Base-by-base conservation (phyloP, 2,113 vertebrate genomes). In the Atractosteus spatula region DNA sequence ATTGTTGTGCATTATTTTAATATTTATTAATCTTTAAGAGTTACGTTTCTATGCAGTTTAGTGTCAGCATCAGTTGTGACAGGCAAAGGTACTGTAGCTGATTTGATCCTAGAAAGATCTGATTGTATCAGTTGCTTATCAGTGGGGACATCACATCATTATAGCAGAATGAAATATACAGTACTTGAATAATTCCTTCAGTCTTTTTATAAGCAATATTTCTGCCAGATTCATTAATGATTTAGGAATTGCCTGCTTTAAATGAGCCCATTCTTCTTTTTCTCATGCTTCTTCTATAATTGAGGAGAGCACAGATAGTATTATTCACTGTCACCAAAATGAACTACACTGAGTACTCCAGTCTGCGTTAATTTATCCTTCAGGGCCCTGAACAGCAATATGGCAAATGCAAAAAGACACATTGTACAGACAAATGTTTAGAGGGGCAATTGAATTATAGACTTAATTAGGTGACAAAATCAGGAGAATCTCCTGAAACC, bases 381-480 rank as follows among this genome's bases (percentile, higher is more conserved):
- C 43, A 41, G 64, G 64, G 42, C 41, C 8, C 16, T 14, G 12
- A n/a, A 44, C 64, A 66, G n/a, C 12, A 45, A 3, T 13, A 47
- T 41, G 12, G 41, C 14, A 13, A 65, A 42, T 42, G 64, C 42
- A 16, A 41, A 44, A 47, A 45, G 42, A 45, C 43, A 63, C 4
- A 63, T 63, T 8, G 29, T 44, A 66, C 7, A 47, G 29, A 66
- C 14, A 29, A 29, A 29, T 11, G 0, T 14, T 29, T 45, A 7
- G 47, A 7, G 47, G 47, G 2, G 10, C 10, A 51, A 10, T 29
- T 8, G 12, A 44, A 54, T 43, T 68, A 41, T 10, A 51, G 3
- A 44, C 16, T 17, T 68, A 68, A 68, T 68, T 3, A 63, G 69
- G 43, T 63, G 17, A 13, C 59, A 55, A 65, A 65, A 65, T 64